Evolutionary conservation across 2,888 invertebrate genomes (phyloP).

Genomic region (Hyposoter didymator): DNA sequence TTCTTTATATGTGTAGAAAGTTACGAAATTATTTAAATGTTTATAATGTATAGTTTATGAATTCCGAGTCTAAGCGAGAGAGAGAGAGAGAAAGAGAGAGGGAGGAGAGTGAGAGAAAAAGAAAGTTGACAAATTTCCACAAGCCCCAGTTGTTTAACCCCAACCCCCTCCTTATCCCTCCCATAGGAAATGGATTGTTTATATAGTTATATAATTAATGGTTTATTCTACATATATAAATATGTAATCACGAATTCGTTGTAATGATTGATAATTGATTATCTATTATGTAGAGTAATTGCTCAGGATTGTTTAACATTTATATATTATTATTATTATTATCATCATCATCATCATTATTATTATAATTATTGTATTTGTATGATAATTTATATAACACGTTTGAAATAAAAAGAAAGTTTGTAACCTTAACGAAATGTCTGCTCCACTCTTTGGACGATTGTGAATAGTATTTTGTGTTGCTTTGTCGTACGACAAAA

Average conservation of each 20-base stretch:
- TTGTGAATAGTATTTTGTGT: not conserved
- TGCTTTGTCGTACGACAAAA: not conserved
- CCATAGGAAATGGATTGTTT: slow-evolving; percentile 78
- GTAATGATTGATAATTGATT: slow-evolving; percentile 75
- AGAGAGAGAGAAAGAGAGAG: slow-evolving; percentile 9
- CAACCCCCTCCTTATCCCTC: slow-evolving; percentile 50
- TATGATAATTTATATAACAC: slow-evolving; percentile 82
- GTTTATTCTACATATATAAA: slow-evolving; percentile 71
- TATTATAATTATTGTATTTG: slow-evolving; percentile 81
- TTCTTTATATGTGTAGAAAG: slow-evolving; percentile 37
- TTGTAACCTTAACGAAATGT: slow-evolving; percentile 8
- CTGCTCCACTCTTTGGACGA: not conserved
- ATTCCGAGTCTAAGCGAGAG: slow-evolving; percentile 71
- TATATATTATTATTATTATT: slow-evolving; percentile 81
- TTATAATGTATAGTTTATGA: slow-evolving; percentile 82
- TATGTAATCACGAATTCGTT: slow-evolving; percentile 67
- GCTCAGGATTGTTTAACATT: slow-evolving; percentile 83
- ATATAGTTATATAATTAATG: slow-evolving; percentile 73
- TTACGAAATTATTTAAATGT: slow-evolving; percentile 74
- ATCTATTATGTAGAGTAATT: slow-evolving; percentile 82
- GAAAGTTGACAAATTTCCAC: slow-evolving; percentile 28
- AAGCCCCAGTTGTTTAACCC: slow-evolving; percentile 48
- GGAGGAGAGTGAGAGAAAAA: not conserved
- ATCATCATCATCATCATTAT: slow-evolving; percentile 81
- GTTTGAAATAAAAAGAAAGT: slow-evolving; percentile 80